These are phyloP conservation scores for Ambastaia sidthimunki DNA, from an alignment of 2,797 vertebrate species.

Conservation along the genomic window DNA sequence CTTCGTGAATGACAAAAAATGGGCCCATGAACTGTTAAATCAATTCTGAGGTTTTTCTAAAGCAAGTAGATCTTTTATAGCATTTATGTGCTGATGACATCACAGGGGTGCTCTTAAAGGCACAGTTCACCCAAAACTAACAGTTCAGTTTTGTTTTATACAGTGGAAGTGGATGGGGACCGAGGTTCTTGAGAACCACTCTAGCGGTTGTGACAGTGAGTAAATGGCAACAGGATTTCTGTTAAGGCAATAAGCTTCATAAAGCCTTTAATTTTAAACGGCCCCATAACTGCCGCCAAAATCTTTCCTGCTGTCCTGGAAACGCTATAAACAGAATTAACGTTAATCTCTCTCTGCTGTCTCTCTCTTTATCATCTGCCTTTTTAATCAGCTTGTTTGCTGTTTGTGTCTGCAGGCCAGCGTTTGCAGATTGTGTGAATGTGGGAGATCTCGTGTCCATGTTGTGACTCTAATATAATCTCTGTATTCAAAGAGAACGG, in stretches of 20 bases:
- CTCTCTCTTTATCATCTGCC: background rate
- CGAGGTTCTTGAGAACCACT: too few species aligned
- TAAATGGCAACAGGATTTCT: background rate
- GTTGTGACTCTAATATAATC: slow-evolving; percentile 14
- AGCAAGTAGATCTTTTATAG: background rate
- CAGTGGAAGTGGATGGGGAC: too few species aligned
- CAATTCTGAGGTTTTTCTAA: background rate
- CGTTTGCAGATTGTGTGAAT: slow-evolving; percentile 14
- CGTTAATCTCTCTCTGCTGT: background rate
- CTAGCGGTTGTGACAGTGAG: background rate
- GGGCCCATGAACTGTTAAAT: background rate
- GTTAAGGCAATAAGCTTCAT: background rate
- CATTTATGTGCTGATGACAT: background rate
- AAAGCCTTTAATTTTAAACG: background rate
- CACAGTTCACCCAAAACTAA: background rate
- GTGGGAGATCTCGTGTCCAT: slow-evolving; percentile 15
- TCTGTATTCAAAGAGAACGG: slow-evolving; percentile 19
- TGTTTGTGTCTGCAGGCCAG: slow-evolving; percentile 6
- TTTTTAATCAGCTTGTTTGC: background rate
- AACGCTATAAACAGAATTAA: slow-evolving; percentile 6
- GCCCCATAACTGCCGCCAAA: background rate
- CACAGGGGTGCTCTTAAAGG: background rate
- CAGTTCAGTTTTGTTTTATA: background rate
- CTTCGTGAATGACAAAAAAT: background rate
- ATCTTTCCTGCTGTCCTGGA: slow-evolving; percentile 1